Evolutionary conservation across 2,797 vertebrate species (phyloP).

Genomic region (Gymnocypris eckloni): DNA sequence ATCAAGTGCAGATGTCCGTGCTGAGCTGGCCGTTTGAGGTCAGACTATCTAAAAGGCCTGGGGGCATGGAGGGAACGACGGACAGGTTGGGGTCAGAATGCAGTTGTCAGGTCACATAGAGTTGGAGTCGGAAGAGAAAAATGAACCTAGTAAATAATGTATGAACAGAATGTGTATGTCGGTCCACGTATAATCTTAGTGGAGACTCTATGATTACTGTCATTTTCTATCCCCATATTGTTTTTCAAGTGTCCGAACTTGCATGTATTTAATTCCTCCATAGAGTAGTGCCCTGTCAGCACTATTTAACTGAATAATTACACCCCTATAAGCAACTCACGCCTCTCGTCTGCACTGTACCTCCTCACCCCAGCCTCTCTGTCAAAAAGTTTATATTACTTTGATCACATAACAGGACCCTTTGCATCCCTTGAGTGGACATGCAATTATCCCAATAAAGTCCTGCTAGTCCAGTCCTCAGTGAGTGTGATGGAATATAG

Average conservation of each 20-base stretch:
- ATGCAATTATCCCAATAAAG: conserved; percentile 80
- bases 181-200: not conserved
- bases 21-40: conserved; percentile 14
- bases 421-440: conserved; percentile 77
- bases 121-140: not conserved
- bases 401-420: conserved; percentile 74
- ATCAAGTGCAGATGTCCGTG: conserved; percentile 55
- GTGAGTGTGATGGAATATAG: conserved; percentile 73
- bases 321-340: conserved; percentile 16
- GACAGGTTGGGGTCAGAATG: conserved; percentile 31
- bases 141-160: not conserved
- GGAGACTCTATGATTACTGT: conserved; percentile 7
- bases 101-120: conserved; percentile 25
- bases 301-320: conserved; percentile 47
- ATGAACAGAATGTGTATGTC: not conserved
- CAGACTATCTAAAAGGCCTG: not conserved
- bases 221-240: not conserved
- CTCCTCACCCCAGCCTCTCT: conserved; percentile 70
- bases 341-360: conserved; percentile 58
- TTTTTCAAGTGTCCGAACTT: not conserved
- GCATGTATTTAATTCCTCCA: not conserved
- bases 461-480: conserved; percentile 63
- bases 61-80: not conserved
- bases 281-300: conserved; percentile 25
- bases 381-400: conserved; percentile 77